A percentile compares a stretch with the other conserved stretches of the same genome.
These are phyloP conservation scores for Leptura quadrifasciata DNA, from an alignment of 2,888 invertebrate species.

Conservation along the genomic window DNA sequence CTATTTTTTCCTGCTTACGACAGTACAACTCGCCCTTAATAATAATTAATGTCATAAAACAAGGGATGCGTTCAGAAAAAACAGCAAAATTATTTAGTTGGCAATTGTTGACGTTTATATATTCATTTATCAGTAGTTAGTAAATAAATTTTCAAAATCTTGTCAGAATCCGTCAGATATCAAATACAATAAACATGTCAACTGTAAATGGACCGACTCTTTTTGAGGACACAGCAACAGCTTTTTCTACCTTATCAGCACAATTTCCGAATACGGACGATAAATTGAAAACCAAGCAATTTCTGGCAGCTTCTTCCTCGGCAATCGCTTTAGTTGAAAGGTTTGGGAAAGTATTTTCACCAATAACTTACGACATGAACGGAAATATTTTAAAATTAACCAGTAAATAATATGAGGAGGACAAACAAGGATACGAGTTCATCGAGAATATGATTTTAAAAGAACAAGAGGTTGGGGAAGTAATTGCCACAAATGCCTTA, in stretches of 20 bases:
- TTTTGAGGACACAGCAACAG: slow-evolving; percentile 40
- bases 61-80: no score
- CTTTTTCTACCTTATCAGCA: slow-evolving; percentile 47
- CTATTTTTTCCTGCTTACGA: no score
- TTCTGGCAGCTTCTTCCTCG: slow-evolving; percentile 60
- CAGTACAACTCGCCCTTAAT: no score
- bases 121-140: not conserved
- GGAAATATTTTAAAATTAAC: slow-evolving; percentile 86
- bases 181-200: slow-evolving; percentile 13
- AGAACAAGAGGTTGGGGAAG: slow-evolving; percentile 77
- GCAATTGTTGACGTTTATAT: not conserved
- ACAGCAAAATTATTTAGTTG: not conserved
- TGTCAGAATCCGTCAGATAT: not conserved
- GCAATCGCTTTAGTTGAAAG: slow-evolving; percentile 65
- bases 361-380: slow-evolving; percentile 85
- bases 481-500: slow-evolving; percentile 79
- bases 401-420: slow-evolving; percentile 75
- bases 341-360: slow-evolving; percentile 84
- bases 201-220: slow-evolving; percentile 16
- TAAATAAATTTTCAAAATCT: not conserved
- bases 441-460: slow-evolving; percentile 82
- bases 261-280: slow-evolving; percentile 54
- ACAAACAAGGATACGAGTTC: slow-evolving; percentile 76
- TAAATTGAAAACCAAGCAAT: slow-evolving; percentile 61
- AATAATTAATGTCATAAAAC: no score